A percentile compares a stretch with the other conserved stretches of the same genome.
Evolutionary conservation across 2,888 invertebrate genomes (phyloP).

Genomic region (Drosophila anomelani): DNA sequence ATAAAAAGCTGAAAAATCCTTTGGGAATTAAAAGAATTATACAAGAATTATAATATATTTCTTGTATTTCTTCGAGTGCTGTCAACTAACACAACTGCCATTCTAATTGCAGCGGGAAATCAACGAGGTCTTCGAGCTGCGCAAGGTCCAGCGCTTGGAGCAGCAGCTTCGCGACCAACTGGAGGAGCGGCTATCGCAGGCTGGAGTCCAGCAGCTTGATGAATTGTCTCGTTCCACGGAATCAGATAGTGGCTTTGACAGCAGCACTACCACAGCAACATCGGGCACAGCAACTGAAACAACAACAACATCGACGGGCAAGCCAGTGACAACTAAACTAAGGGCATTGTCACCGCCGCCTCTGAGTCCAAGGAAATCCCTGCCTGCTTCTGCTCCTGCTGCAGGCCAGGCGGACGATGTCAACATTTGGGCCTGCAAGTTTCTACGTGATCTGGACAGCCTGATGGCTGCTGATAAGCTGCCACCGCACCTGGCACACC

Average conservation of each 20-base stretch:
- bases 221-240: conserved; percentile 83
- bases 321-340: conserved; percentile 78
- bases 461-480: conserved; percentile 83
- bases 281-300: conserved; percentile 31
- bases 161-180: conserved; percentile 61
- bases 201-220: conserved; percentile 72
- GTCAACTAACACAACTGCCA: conserved; percentile 49
- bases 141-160: conserved; percentile 78
- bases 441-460: conserved; percentile 84
- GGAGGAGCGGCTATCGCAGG: conserved; percentile 55
- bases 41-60: neutral
- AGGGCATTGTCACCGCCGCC: conserved; percentile 76
- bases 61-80: conserved; percentile 9
- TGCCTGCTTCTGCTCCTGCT: conserved; percentile 24
- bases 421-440: conserved; percentile 85
- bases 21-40: neutral
- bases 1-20: too few species aligned
- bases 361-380: conserved; percentile 32
- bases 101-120: conserved; percentile 83
- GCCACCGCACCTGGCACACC: conserved; percentile 58
- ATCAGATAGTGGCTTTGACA: conserved; percentile 82
- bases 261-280: conserved; percentile 66
- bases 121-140: conserved; percentile 84
- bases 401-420: conserved; percentile 78
- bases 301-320: conserved; percentile 20